Evolutionary conservation across 2,888 invertebrate species (phyloP), one percentile per base, ranked within the genome.

Genomic region (Drosophila neonasuta): DNA sequence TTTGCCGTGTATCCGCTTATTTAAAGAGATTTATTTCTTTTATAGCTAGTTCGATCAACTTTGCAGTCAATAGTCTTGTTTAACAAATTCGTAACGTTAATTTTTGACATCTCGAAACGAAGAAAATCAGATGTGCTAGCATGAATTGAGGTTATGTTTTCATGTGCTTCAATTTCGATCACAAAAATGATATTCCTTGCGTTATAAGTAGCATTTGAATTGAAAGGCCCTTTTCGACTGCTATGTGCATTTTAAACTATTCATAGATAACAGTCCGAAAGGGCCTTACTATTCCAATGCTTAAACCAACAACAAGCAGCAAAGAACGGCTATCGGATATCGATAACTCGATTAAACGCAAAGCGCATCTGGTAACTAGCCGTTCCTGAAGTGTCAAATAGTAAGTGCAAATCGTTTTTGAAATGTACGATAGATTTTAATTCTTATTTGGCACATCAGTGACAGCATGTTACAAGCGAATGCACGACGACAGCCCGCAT

Each of bases 321-420:
- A 34, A 34, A 11, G 7, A 2, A 36, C 13, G 2, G 32, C 5
- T 11, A 11, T 34, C 10, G 34, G 32, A 8, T 32, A 7, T 30
- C 2, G 15, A 44, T 17, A 44, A 41, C 3, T 36, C n/a, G n/a
- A 24, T 10, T 8, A 36, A 9, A 34, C 9, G 8, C 11, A 0
- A 3, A 17, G 8, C 41, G 69, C 74, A 60, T 52, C 75, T 58
- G 30, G 48, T 71, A 63, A 76, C 64, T 51, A 68, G 77, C 71
- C 61, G 74, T 74, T 78, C 50, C 71, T 76, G 79, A 62, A 64
- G 62, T 66, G 74, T 66, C 76, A 71, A 77, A 76, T 76, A 74
- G 68, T 75, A 54, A 29, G 48, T 60, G 64, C 52, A 20, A 2
- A 11, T 44, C 54, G 15, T n/a, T 41, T 57, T 48, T 58, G 48